Evolutionary conservation across 1,140 invertebrate genomes (phyloP), one percentile per base, ranked within the genome.

Genomic region (Pomacea maculata): DNA sequence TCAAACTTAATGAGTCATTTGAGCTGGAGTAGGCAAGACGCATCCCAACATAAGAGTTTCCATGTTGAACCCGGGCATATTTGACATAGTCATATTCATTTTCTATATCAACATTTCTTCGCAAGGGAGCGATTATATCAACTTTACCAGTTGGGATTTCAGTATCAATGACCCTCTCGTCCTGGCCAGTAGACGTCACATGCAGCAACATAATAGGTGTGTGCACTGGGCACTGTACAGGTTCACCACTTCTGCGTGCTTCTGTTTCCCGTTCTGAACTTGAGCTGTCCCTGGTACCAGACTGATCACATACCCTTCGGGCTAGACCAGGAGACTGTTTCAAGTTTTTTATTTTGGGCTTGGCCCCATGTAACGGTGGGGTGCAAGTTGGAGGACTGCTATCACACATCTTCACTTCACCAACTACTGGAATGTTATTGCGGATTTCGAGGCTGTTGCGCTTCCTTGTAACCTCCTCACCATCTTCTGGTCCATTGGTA

Each of bases 41-140:
- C 92, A 96, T 94, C 87, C 96, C 95, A 86, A 97, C 94, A 92
- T 97, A 95, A 79, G 95, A 94, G 93, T 95, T 95, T 63, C 95
- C 92, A 83, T 92, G 90, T 90, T 95, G 95, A 73, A 92, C 87
- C 83, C 96, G 93, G 82, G 96, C 95, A 91, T 97, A 97, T 89
- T 97, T 96, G 85, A 97, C 93, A 89, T 97, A 93, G 82, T 92
- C 92, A 80, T 91, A 89, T 77, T 91, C 91, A 84, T 89, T 90
- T 79, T 89, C 85, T 63, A 91, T 86, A 80, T 88, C 86, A 74
- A 85, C 52, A 68, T 84, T 84, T 74, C 78, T 78, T 14, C 81
- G 79, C 64, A 81, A 61, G 11, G 83, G 83, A 7, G 81, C 75
- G 25, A 84, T 75, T 12, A 84, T 75, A 29, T 83, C 79, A 65